These are phyloP conservation scores for Phaetusa simplex DNA, from an alignment of 2,113 vertebrate species.

Conservation along the genomic window DNA sequence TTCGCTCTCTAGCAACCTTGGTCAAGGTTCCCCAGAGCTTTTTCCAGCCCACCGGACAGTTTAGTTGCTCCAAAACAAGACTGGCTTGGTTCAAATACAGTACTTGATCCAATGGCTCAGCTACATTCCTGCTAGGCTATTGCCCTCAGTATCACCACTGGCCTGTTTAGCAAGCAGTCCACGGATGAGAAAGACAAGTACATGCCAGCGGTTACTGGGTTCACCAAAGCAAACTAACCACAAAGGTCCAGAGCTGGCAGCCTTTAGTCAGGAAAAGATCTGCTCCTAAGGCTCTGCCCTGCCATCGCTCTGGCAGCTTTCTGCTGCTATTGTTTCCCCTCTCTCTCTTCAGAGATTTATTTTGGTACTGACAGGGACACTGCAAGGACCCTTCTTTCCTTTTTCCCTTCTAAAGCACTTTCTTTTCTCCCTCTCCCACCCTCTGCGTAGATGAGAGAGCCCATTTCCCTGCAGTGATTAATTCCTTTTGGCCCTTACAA, in stretches of 20 bases:
- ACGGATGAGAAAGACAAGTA: neutral
- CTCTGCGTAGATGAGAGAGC: neutral
- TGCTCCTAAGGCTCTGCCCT: neutral
- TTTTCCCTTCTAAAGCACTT: neutral
- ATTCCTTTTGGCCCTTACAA: neutral
- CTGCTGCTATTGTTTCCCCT: neutral
- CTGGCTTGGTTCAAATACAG: slow-evolving; percentile 3
- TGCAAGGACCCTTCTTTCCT: neutral
- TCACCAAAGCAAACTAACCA: slow-evolving; percentile 35
- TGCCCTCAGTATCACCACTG: neutral
- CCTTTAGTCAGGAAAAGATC: neutral
- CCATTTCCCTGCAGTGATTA: slow-evolving; percentile 16
- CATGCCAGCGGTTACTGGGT: neutral
- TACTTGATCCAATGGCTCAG: neutral
- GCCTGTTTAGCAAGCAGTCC: slow-evolving; percentile 14
- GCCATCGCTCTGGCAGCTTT: neutral
- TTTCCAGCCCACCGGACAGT: slow-evolving; percentile 38
- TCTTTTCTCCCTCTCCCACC: neutral
- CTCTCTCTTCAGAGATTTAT: slow-evolving; percentile 3
- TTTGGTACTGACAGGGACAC: neutral
- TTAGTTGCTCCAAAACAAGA: slow-evolving; percentile 37
- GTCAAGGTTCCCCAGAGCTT: slow-evolving; percentile 38
- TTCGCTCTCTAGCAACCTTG: slow-evolving; percentile 59
- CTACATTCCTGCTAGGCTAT: neutral
- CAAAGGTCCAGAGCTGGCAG: slow-evolving; percentile 31